Percentiles rank a stretch among this genome's conserved stretches.
Conservation (phyloP, 2,888 invertebrate species). For the Cerceris ruficornis region DNA sequence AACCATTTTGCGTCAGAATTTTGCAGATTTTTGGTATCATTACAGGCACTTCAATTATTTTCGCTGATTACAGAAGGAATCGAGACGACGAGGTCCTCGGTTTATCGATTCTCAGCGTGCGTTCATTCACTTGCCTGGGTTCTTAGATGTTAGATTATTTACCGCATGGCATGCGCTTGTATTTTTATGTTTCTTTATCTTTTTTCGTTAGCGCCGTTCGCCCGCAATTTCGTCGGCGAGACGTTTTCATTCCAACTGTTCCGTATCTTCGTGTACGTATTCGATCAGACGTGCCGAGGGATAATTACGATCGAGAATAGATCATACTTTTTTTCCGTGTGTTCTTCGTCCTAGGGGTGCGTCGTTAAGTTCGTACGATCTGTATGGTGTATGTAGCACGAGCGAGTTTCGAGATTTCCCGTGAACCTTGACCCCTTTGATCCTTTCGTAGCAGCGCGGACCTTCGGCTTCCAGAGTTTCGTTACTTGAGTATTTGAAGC, state of each 20-base stretch:
- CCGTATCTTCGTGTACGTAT: constrained; percentile 35
- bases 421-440: no score
- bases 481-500: no score
- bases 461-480: no score
- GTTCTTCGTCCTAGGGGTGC: neutral
- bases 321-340: neutral
- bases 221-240: constrained; percentile 42
- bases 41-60: constrained; percentile 5
- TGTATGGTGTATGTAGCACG: no score
- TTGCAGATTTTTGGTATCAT: no score
- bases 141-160: constrained; percentile 61
- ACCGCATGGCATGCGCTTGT: constrained; percentile 78
- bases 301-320: neutral
- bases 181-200: constrained; percentile 34
- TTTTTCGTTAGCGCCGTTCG: constrained; percentile 38
- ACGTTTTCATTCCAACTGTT: constrained; percentile 49
- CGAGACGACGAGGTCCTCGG: constrained; percentile 57
- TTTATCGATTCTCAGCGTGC: constrained; percentile 44
- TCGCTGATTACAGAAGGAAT: constrained; percentile 31
- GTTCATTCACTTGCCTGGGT: constrained; percentile 62
- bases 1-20: constrained; percentile 1
- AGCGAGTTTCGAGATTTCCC: no score
- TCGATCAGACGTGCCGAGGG: neutral
- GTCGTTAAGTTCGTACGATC: neutral
- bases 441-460: no score